Evolutionary conservation across 2,888 invertebrate species (phyloP).

Genomic region (Pterostichus madidus): DNA sequence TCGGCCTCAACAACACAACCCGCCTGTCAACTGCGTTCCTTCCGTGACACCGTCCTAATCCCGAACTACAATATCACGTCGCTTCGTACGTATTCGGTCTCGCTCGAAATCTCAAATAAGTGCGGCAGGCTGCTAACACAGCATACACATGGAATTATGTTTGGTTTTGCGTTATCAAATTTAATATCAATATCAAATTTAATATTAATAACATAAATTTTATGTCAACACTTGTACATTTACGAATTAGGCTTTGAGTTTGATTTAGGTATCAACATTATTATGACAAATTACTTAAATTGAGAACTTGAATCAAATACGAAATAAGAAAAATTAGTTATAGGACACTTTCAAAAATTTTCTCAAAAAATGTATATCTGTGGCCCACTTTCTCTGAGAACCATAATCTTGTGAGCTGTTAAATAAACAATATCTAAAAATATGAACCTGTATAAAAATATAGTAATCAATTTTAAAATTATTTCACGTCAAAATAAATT

Average conservation of each 20-base stretch:
- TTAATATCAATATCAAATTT: too few species aligned
- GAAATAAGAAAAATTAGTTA: conserved; percentile 28
- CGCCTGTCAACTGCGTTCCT: conserved; percentile 45
- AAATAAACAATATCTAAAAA: too few species aligned
- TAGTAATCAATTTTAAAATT: background rate
- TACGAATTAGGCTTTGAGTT: background rate
- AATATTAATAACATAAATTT: conserved; percentile 32
- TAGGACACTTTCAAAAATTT: conserved; percentile 21
- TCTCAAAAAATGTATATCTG: conserved; percentile 25
- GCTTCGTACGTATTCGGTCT: conserved; percentile 11
- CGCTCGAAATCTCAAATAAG: conserved; percentile 44
- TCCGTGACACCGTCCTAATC: background rate
- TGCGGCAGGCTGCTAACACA: conserved; percentile 8
- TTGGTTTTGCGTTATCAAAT: too few species aligned
- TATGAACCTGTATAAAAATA: too few species aligned
- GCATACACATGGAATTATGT: background rate
- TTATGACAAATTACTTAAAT: background rate
- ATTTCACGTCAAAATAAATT: background rate
- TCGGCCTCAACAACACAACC: conserved; percentile 42
- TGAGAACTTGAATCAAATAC: background rate
- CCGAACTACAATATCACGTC: conserved; percentile 30
- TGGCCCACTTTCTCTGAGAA: conserved; percentile 18
- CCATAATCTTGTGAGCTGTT: too few species aligned
- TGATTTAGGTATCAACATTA: background rate
- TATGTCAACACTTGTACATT: background rate